phyloP scores from a whole-genome alignment of 2,888 invertebrate genomes.

The Lithophane leautieri region DNA sequence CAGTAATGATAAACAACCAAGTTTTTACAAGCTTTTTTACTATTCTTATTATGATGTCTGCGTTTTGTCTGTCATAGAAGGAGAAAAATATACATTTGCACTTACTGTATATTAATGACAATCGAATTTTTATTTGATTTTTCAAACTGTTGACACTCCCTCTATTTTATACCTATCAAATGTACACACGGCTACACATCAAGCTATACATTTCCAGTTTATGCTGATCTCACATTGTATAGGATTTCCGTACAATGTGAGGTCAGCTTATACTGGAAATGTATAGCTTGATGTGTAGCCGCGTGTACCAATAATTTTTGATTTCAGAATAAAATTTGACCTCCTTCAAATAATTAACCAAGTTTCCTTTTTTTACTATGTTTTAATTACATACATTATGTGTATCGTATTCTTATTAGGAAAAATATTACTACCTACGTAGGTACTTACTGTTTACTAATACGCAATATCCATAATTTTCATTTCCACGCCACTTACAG shows the following conservation, averaged over 20 bases:
- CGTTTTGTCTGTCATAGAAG: not conserved
- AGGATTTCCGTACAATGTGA: too few species aligned
- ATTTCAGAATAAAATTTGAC: not conserved
- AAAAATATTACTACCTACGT: not conserved
- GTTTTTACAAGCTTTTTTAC: not conserved
- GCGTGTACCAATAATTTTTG: too few species aligned
- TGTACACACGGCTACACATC: too few species aligned
- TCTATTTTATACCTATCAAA: too few species aligned
- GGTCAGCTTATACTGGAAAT: too few species aligned
- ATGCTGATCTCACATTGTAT: too few species aligned
- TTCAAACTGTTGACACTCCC: not conserved
- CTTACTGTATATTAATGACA: not conserved
- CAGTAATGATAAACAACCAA: not conserved
- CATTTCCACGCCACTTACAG: constrained; percentile 39
- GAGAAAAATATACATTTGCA: not conserved
- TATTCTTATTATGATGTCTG: not conserved
- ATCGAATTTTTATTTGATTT: not conserved
- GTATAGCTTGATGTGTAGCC: too few species aligned
- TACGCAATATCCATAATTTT: constrained; percentile 26
- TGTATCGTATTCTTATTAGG: not conserved
- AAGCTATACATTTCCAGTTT: too few species aligned
- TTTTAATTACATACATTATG: not conserved
- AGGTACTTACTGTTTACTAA: constrained; percentile 17
- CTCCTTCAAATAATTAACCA: not conserved
- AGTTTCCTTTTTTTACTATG: not conserved